These are phyloP conservation scores for Gila robusta DNA, from an alignment of 2,797 vertebrate genomes.

Conservation along the genomic window DNA sequence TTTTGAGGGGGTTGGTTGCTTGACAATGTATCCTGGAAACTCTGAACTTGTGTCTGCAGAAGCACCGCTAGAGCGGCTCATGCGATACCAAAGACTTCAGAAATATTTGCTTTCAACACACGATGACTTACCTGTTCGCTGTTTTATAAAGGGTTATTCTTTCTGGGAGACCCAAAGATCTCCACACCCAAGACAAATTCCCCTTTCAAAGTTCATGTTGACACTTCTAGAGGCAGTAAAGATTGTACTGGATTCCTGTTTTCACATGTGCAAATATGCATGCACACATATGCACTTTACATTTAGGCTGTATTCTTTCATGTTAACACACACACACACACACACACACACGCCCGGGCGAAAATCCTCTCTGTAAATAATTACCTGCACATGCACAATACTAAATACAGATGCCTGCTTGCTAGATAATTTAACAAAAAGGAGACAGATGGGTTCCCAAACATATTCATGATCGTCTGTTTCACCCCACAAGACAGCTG, in stretches of 20 bases:
- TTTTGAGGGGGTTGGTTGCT: constrained; percentile 6
- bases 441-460: constrained; percentile 14
- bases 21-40: constrained; percentile 21
- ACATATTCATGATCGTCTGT: background rate
- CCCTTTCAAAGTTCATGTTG: constrained; percentile 65
- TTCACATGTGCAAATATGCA: constrained; percentile 3
- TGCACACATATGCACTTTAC: constrained; percentile 6
- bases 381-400: constrained; percentile 11
- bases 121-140: constrained; percentile 17
- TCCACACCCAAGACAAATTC: constrained; percentile 59
- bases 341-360: background rate
- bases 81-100: constrained; percentile 64
- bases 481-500: background rate
- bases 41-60: constrained; percentile 52
- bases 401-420: background rate
- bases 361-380: background rate
- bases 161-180: constrained; percentile 19
- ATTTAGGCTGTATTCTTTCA: constrained; percentile 14
- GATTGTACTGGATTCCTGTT: constrained; percentile 54
- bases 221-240: constrained; percentile 63
- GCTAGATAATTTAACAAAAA: constrained; percentile 7
- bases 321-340: too few relatives aligned
- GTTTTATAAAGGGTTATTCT: constrained; percentile 1
- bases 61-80: constrained; percentile 60
- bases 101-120: constrained; percentile 68